These are phyloP conservation scores for Dasypogon diadema DNA, from an alignment of 2,888 invertebrate genomes.

Conservation along the genomic window DNA sequence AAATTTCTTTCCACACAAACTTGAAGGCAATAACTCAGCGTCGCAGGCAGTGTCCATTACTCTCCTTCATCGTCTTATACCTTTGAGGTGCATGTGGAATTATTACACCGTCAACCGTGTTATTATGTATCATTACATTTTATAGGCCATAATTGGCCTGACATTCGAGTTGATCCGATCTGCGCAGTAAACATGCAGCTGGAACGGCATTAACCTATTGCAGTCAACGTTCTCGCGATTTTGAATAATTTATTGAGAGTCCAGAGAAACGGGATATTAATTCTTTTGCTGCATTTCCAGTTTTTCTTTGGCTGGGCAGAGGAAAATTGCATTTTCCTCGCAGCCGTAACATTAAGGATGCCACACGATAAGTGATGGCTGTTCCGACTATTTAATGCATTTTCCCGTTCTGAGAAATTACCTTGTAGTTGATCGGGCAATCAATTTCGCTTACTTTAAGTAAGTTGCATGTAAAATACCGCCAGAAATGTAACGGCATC, in stretches of 20 bases:
- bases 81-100: neutral
- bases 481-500: no score
- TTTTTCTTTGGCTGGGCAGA: neutral
- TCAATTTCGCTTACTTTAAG: neutral
- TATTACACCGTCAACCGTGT: conserved; percentile 21
- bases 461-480: no score
- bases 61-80: conserved; percentile 1
- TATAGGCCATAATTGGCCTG: conserved; percentile 34
- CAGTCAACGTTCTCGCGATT: neutral
- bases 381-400: conserved; percentile 5
- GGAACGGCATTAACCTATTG: no score
- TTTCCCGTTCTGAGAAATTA: conserved; percentile 13
- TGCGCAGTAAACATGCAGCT: neutral
- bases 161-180: neutral
- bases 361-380: neutral
- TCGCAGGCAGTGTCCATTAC: conserved; percentile 30
- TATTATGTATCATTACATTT: conserved; percentile 36
- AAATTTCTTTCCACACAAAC: neutral
- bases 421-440: neutral
- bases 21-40: conserved; percentile 8
- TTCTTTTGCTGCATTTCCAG: conserved; percentile 2
- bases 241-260: conserved; percentile 36
- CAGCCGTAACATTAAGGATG: neutral
- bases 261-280: conserved; percentile 29
- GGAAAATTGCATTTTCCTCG: neutral